Percentiles rank a stretch among this genome's conserved stretches.
Conservation (phyloP, 2,113 vertebrate genomes). For the Hyperopisus bebe region DNA sequence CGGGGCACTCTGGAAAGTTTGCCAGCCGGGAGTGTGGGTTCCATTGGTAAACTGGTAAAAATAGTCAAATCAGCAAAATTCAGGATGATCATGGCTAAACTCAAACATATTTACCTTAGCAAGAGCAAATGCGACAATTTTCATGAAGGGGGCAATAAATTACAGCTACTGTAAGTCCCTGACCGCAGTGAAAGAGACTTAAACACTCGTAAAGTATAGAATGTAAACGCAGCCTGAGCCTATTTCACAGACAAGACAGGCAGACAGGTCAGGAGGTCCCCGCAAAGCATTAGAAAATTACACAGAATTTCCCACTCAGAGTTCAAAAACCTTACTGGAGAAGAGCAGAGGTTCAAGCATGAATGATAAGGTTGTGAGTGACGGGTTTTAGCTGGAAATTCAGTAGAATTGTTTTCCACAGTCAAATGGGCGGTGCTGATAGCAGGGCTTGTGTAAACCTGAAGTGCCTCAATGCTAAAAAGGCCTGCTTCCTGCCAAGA, state of each 20-base stretch:
- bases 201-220: not conserved
- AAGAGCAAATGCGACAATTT: not conserved
- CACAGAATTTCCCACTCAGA: not conserved
- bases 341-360: not conserved
- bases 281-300: not conserved
- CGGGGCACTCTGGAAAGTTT: not conserved
- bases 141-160: not conserved
- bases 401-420: not conserved
- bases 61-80: not conserved
- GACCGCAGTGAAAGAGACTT: not conserved
- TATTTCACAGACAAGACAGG: not conserved
- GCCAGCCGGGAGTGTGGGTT: not conserved
- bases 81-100: not conserved
- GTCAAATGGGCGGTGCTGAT: not conserved
- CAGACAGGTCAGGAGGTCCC: not conserved
- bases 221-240: not conserved
- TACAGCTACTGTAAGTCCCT: not conserved
- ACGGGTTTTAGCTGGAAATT: not conserved
- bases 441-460: not conserved
- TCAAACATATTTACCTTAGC: not conserved
- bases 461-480: not conserved
- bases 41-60: not conserved
- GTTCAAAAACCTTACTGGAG: not conserved
- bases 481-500: not conserved
- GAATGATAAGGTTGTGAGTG: not conserved